Evolutionary conservation across 2,888 invertebrate genomes (phyloP).

Genomic region (Scaeva pyrastri): DNA sequence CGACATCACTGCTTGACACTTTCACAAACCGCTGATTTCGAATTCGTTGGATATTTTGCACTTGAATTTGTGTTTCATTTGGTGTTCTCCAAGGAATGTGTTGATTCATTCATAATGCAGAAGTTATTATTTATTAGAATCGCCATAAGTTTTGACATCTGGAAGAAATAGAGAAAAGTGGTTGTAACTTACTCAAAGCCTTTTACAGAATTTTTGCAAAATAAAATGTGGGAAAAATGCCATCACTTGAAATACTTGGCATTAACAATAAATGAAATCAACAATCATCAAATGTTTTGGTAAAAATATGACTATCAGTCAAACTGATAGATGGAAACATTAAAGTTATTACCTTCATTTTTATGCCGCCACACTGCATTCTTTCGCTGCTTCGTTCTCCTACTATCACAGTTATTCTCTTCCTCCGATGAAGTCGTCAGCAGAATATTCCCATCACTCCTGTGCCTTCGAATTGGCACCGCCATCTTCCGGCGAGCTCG

Average conservation of each 20-base stretch:
- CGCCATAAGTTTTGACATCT: slow-evolving; percentile 50
- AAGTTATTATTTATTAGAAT: slow-evolving; percentile 20
- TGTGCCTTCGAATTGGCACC: slow-evolving; percentile 73
- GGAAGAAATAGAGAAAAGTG: slow-evolving; percentile 17
- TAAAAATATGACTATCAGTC: no score
- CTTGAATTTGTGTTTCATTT: slow-evolving; percentile 3
- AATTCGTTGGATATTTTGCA: neutral
- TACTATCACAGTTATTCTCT: slow-evolving; percentile 31
- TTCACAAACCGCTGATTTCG: no score
- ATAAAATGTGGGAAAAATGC: no score
- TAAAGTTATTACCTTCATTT: slow-evolving; percentile 37
- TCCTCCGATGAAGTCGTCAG: slow-evolving; percentile 60
- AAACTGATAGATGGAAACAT: no score
- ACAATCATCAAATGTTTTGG: no score
- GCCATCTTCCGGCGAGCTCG: slow-evolving; percentile 65
- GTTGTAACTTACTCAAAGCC: no score
- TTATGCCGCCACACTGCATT: slow-evolving; percentile 52
- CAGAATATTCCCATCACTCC: slow-evolving; percentile 77
- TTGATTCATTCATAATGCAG: neutral
- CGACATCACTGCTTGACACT: no score
- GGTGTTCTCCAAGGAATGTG: slow-evolving; percentile 46
- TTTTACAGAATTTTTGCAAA: no score
- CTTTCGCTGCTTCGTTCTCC: slow-evolving; percentile 10
- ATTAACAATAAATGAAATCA: no score
- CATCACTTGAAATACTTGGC: no score